Evolutionary conservation across 2,888 invertebrate genomes (phyloP).

Genomic region (Theodoxus fluviatilis): DNA sequence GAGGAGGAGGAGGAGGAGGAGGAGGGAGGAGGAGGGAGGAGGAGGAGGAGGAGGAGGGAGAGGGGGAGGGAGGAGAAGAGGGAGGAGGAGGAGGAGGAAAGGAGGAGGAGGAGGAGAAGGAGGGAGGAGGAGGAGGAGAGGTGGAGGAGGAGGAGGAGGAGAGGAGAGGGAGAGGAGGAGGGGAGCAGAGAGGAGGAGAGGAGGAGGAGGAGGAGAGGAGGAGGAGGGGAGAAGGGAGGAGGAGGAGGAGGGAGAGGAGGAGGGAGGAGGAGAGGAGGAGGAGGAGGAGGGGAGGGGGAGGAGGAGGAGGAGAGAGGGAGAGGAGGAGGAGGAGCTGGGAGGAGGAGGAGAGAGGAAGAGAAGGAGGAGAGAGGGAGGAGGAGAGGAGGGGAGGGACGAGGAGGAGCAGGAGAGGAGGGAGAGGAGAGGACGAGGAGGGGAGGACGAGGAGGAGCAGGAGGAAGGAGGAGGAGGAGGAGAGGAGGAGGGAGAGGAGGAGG

Average conservation of each 20-base stretch:
- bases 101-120: not conserved
- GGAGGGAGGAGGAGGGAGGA: not conserved
- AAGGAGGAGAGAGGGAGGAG: not conserved
- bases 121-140: not conserved
- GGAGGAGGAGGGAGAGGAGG: not conserved
- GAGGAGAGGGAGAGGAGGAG: not conserved
- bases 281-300: not conserved
- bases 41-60: not conserved
- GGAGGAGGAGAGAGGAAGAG: not conserved
- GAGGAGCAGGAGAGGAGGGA: slow-evolving; percentile 16
- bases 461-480: no score
- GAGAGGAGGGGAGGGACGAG: slow-evolving; percentile 1
- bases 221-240: slow-evolving; percentile 1
- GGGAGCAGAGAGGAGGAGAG: not conserved
- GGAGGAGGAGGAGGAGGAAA: not conserved
- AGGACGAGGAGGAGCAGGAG: no score
- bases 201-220: slow-evolving; percentile 18
- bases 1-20: not conserved
- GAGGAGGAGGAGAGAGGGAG: not conserved
- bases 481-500: no score
- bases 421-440: no score
- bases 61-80: not conserved
- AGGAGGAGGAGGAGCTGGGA: not conserved
- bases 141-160: not conserved
- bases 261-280: not conserved